Base-by-base conservation (phyloP, 2,797 vertebrate genomes). In the Gymnocypris eckloni region DNA sequence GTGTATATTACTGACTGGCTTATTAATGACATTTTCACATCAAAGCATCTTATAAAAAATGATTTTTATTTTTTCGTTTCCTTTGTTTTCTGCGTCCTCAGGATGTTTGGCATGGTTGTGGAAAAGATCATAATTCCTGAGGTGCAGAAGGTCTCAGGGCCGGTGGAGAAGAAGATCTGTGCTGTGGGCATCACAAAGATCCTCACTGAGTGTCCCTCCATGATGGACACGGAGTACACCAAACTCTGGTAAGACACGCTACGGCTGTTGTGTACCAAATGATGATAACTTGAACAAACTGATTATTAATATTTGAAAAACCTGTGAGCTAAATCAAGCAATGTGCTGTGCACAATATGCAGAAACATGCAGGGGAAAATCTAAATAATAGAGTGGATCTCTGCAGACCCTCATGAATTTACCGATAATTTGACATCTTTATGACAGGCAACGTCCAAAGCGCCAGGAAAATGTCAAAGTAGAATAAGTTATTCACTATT, bases 21-120 rank as follows among this genome's bases (percentile, higher is more conserved):
- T 22, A 37, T 28, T 43, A 25, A 41, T 43, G 3, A 77, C 1
- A 6, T 6, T 52, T 50, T 33, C 8, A 15, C 16, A 39, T 15
- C 11, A 15, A 22, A 52, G 28, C 1, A 12, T 50, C 59, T 81
- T 20, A 0, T 79, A 7, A 25, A 22, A 43, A 43, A 11, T 25
- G 13, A 1, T 52, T 43, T 33, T 0, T 15, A 1, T 39, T 22
- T 13, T 2, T 39, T 64, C 8, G 4, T 79, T 64, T 61, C 9
- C 5, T 1, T 50, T 25, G 6, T 61, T 61, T 16, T 9, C 0
- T 4, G 2, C 20, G 12, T 43, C 79, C 50, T 59, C 81, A 99
- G 98, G 92, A 99, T 99, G 98, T 99, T 99, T 92, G 98, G 98
- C 71, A 99, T 99, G 98, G 98, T 99, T 88, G 91, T 99, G 94